phyloP scores from a whole-genome alignment of 1,140 invertebrate species.

The Apis florea region DNA sequence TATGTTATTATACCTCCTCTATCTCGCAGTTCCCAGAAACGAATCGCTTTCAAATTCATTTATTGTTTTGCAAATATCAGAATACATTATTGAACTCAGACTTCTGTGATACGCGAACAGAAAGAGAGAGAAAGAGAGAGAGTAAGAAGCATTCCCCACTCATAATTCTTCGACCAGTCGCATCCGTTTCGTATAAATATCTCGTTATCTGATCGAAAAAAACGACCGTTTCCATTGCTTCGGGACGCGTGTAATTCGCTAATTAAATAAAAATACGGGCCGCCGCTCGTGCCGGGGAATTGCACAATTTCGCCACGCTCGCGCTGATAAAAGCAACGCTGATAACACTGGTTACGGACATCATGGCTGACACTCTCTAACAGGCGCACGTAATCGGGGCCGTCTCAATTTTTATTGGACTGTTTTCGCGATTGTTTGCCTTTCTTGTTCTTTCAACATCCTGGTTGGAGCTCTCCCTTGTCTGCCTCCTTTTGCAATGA shows the following conservation, averaged over 20 bases:
- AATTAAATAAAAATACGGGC: slow-evolving; percentile 48
- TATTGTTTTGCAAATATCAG: background rate
- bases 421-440: background rate
- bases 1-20: too few relatives aligned
- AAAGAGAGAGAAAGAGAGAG: too few relatives aligned
- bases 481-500: background rate
- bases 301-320: slow-evolving; percentile 10
- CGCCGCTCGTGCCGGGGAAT: slow-evolving; percentile 18
- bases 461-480: background rate
- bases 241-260: slow-evolving; percentile 43
- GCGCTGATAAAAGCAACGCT: background rate
- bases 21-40: too few relatives aligned
- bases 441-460: background rate
- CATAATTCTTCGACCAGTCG: slow-evolving; percentile 39
- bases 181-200: slow-evolving; percentile 49
- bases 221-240: slow-evolving; percentile 31
- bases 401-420: background rate
- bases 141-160: background rate
- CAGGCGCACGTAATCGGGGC: background rate
- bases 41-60: background rate
- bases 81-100: too few relatives aligned
- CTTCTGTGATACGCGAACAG: too few relatives aligned
- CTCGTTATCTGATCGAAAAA: slow-evolving; percentile 40
- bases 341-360: slow-evolving; percentile 2
- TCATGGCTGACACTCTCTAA: slow-evolving; percentile 2